phyloP scores from a whole-genome alignment of 1,140 invertebrate species.

The Telenomus remus region DNA sequence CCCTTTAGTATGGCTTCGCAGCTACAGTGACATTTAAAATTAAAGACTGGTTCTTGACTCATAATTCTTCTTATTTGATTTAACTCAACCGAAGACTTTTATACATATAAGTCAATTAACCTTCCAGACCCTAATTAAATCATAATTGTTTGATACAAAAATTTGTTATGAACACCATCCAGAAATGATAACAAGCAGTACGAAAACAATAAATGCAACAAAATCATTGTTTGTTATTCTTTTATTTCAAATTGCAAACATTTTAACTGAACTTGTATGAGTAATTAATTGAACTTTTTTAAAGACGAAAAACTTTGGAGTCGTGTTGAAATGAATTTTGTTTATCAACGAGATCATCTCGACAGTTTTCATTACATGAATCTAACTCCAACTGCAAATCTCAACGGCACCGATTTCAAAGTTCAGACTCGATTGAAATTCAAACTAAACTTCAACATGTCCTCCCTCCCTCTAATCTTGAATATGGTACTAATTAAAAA shows the following conservation, averaged over 20 bases:
- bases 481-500: too few relatives aligned
- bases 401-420: conserved; percentile 26
- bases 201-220: not conserved
- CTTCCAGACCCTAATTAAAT: conserved; percentile 44
- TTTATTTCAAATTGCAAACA: too few relatives aligned
- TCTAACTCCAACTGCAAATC: conserved; percentile 10
- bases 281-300: too few relatives aligned
- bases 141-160: conserved; percentile 35
- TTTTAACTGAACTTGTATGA: too few relatives aligned
- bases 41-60: conserved; percentile 40
- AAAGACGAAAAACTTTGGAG: too few relatives aligned
- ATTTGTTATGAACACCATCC: conserved; percentile 1
- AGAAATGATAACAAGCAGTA: not conserved
- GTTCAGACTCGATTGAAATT: conserved; percentile 32
- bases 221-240: not conserved
- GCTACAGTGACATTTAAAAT: conserved; percentile 46
- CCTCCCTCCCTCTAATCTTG: not conserved
- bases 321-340: too few relatives aligned
- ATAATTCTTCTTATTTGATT: conserved; percentile 55
- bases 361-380: conserved; percentile 6
- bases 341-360: not conserved
- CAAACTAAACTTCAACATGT: conserved; percentile 16
- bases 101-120: conserved; percentile 49
- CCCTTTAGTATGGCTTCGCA: conserved; percentile 40
- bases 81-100: conserved; percentile 46